Conservation (phyloP, 2,113 vertebrate genomes). For the Eptatretus burgeri region DNA sequence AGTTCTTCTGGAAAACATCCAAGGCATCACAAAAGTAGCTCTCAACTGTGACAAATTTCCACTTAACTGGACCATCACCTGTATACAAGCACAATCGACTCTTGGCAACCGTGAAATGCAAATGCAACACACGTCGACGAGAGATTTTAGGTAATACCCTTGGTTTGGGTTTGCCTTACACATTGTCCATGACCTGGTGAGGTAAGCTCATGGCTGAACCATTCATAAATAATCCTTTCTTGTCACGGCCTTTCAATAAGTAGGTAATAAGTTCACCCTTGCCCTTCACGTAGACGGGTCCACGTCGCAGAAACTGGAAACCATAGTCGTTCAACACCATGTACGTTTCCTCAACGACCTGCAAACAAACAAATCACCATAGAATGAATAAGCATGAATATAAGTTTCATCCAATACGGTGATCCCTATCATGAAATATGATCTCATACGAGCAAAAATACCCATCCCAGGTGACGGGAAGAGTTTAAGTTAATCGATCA, state of each 20-base stretch:
- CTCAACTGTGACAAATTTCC: too few relatives aligned
- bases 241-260: constrained; percentile 65
- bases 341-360: constrained; percentile 87
- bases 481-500: too few relatives aligned
- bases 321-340: constrained; percentile 53
- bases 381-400: not conserved
- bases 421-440: not conserved
- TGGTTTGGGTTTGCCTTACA: constrained; percentile 14
- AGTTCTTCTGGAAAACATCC: too few relatives aligned
- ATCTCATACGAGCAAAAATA: not conserved
- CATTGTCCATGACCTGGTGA: constrained; percentile 70
- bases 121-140: too few relatives aligned
- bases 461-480: too few relatives aligned
- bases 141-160: too few relatives aligned
- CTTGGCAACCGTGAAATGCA: too few relatives aligned
- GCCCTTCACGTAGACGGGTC: constrained; percentile 65
- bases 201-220: constrained; percentile 48
- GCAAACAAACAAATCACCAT: not conserved
- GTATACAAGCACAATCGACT: too few relatives aligned
- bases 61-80: too few relatives aligned
- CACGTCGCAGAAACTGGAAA: constrained; percentile 61
- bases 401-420: not conserved
- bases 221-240: constrained; percentile 40
- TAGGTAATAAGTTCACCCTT: constrained; percentile 78
- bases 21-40: too few relatives aligned